phyloP scores from a whole-genome alignment of 2,113 vertebrate genomes.

The Pollachius pollachius region DNA sequence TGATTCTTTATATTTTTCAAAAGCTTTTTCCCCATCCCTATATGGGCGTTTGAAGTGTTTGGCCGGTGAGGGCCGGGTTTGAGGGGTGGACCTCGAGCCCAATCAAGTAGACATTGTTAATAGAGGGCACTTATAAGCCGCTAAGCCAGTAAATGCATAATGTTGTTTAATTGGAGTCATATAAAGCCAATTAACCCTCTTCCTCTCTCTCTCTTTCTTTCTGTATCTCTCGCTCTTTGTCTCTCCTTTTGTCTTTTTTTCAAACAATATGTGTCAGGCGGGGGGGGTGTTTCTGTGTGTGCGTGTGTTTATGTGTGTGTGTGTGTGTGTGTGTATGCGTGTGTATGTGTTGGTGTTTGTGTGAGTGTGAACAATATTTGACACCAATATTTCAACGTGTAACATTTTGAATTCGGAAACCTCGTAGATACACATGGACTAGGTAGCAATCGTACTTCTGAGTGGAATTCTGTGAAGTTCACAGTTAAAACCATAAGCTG shows the following conservation, averaged over 20 bases:
- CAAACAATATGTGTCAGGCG: neutral
- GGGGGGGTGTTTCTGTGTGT: slow-evolving; percentile 22
- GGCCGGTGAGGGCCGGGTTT: slow-evolving; percentile 40
- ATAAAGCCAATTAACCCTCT: slow-evolving; percentile 80
- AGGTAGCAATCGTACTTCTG: no score
- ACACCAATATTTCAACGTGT: no score
- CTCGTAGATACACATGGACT: no score
- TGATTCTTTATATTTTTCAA: neutral
- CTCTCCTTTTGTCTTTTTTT: slow-evolving; percentile 39
- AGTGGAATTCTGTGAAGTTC: no score
- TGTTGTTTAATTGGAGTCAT: slow-evolving; percentile 84
- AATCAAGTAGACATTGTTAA: slow-evolving; percentile 82
- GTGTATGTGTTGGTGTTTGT: slow-evolving; percentile 18
- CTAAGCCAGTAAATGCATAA: slow-evolving; percentile 82
- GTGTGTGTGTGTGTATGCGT: slow-evolving; percentile 18
- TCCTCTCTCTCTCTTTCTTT: slow-evolving; percentile 18
- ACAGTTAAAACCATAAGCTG: no score
- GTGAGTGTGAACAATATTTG: neutral
- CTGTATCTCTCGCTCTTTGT: slow-evolving; percentile 33
- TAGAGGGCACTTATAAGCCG: slow-evolving; percentile 80
- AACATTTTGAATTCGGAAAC: no score
- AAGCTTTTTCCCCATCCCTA: neutral
- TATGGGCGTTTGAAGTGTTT: neutral
- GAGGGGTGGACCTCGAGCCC: slow-evolving; percentile 73
- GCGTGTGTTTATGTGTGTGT: slow-evolving; percentile 39